Evolutionary conservation across 1,140 invertebrate species (phyloP), one percentile per base, ranked within the genome.

Genomic region (Ceratina calcarata): DNA sequence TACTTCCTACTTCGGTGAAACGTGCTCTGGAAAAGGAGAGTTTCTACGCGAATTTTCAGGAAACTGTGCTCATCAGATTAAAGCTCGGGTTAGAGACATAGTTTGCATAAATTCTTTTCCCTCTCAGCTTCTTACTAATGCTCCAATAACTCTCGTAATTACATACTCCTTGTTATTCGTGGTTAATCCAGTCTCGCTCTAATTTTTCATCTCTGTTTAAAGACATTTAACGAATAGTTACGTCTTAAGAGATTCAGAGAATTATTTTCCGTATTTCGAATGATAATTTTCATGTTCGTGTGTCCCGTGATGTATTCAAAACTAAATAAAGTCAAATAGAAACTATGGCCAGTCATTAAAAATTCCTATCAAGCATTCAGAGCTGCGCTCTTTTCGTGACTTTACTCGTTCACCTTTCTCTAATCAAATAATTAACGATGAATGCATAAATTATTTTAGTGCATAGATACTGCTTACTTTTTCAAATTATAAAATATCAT

Each of bases 71-170:
- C 8, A 3, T 51, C 61, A 6, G 45, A 24, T 37, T 32, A 64
- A 57, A 45, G 3, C 16, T 6, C 16, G 3, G 15, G 20, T 57
- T 22, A 45, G 2, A 45, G 37, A 45, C 58, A 24, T 16, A 32
- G 18, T 24, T 10, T 24, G 27, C 10, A 10, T 45, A 27, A 27
- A 53, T 13, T 60, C 61, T 58, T 58, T 51, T 12, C 20, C 10
- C 16, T 13, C n/a, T 1, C 58, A 12, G 16, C 55, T 3, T 51
- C 24, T 77, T 37, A 16, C n/a, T 22, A 37, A 69, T 69, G 66
- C 66, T 53, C 57, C 66, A 62, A 51, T 70, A 77, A 77, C 27
- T 77, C 61, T 22, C 55, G 60, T 77, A 69, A 77, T 77, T 77
- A 37, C 53, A 45, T 57, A 13, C n/a, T 57, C n/a, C 55, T 51